phyloP scores from a whole-genome alignment of 2,113 vertebrate genomes.

The Podocnemis expansa region DNA sequence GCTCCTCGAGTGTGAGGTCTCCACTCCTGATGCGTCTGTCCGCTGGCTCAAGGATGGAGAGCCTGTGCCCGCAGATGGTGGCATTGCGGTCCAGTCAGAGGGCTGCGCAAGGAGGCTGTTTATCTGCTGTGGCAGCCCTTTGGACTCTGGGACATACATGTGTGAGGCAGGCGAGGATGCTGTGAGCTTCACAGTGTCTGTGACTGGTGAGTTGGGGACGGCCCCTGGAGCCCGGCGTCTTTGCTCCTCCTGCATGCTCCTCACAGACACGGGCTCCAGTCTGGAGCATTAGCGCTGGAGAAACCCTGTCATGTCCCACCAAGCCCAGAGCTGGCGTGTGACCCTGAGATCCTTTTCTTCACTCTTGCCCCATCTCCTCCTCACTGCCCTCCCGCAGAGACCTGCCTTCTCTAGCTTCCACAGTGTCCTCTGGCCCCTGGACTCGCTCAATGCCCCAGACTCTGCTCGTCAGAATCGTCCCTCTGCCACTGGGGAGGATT shows the following conservation, averaged over 20 bases:
- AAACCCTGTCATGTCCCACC: background rate
- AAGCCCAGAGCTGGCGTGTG: background rate
- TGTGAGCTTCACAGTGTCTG: constrained; percentile 73
- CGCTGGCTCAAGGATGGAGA: constrained; percentile 76
- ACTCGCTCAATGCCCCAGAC: too few species aligned
- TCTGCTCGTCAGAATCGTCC: too few species aligned
- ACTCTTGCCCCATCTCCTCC: background rate
- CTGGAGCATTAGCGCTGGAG: background rate
- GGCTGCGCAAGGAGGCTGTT: constrained; percentile 66
- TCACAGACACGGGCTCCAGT: background rate
- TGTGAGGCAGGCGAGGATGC: constrained; percentile 75
- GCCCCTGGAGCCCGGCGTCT: too few species aligned
- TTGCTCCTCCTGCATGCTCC: background rate
- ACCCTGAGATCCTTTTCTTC: background rate
- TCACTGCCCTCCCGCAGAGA: too few species aligned
- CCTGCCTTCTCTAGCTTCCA: too few species aligned
- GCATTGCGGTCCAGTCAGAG: constrained; percentile 71
- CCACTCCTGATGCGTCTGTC: constrained; percentile 67
- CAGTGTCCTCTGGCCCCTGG: too few species aligned
- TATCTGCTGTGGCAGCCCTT: constrained; percentile 64
- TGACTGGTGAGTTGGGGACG: constrained; percentile 73
- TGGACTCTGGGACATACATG: constrained; percentile 70
- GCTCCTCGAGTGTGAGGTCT: constrained; percentile 76
- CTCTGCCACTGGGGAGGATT: too few species aligned
- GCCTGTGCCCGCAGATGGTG: constrained; percentile 61